A percentile compares a stretch with the other conserved stretches of the same genome.
Evolutionary conservation across 2,888 invertebrate species (phyloP).

Genomic region (Heteromurus nitidus): DNA sequence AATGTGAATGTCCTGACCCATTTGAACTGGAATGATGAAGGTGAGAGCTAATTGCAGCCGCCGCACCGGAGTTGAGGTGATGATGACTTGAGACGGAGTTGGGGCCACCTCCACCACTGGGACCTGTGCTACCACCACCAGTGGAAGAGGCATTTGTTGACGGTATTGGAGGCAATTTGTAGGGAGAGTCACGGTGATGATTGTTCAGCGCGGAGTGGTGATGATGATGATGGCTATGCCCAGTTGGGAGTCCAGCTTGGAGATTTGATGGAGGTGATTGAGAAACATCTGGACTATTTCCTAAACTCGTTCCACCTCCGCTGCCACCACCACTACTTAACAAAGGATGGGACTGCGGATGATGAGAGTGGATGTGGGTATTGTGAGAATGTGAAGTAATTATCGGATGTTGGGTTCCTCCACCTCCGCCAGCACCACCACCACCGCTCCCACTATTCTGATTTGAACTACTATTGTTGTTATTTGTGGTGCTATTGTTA

Average conservation of each 20-base stretch:
- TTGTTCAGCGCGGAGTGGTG: conserved; percentile 55
- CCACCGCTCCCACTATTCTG: conserved; percentile 35
- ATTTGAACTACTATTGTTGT: conserved; percentile 50
- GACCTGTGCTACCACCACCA: conserved; percentile 31
- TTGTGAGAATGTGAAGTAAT: conserved; percentile 56
- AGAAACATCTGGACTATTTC: conserved; percentile 72
- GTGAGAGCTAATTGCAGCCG: conserved; percentile 68
- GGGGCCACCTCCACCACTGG: conserved; percentile 67
- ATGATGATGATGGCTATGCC: conserved; percentile 75
- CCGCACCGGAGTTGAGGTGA: conserved; percentile 67
- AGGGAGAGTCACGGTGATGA: conserved; percentile 72
- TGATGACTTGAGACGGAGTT: conserved; percentile 67
- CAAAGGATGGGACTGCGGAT: conserved; percentile 38
- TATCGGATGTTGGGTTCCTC: conserved; percentile 40
- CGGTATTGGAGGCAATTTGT: conserved; percentile 72
- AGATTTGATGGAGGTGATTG: conserved; percentile 74
- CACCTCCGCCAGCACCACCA: conserved; percentile 23
- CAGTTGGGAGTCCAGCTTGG: conserved; percentile 74
- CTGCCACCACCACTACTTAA: conserved; percentile 38
- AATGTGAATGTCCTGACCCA: conserved; percentile 62
- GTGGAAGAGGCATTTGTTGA: conserved; percentile 72
- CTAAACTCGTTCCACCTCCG: conserved; percentile 66
- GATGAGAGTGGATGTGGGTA: conserved; percentile 60
- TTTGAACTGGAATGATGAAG: conserved; percentile 68
- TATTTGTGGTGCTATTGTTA: conserved; percentile 50